Percentiles rank a stretch among this genome's conserved stretches.
Evolutionary conservation across 2,113 vertebrate genomes (phyloP).

Genomic region (Tragelaphus buxtoni): DNA sequence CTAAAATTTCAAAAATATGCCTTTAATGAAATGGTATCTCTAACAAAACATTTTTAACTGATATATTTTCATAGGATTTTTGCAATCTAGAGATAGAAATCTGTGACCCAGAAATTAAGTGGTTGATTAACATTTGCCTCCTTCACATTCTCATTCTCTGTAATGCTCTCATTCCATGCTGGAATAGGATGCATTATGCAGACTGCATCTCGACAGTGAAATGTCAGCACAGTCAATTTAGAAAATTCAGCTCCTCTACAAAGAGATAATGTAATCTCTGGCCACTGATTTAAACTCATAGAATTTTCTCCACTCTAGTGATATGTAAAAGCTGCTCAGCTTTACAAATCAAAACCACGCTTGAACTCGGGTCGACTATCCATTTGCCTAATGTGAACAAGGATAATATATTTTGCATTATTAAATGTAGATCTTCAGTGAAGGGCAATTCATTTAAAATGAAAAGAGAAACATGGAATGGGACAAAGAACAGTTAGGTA

Average conservation of each 20-base stretch:
- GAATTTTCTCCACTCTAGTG: constrained; percentile 14
- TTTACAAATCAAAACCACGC: not conserved
- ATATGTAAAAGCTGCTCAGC: constrained; percentile 6
- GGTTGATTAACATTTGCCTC: constrained; percentile 17
- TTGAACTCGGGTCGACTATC: constrained; percentile 1
- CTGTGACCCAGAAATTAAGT: constrained; percentile 37
- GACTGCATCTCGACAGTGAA: not conserved
- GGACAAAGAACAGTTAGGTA: constrained; percentile 62
- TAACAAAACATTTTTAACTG: constrained; percentile 17
- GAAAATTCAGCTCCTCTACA: constrained; percentile 9
- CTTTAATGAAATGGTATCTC: not conserved
- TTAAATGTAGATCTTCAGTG: constrained; percentile 25
- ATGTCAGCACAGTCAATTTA: not conserved
- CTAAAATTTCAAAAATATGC: constrained; percentile 24
- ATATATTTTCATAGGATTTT: not conserved
- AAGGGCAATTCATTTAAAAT: constrained; percentile 31
- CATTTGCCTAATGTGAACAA: constrained; percentile 26
- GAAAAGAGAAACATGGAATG: constrained; percentile 56
- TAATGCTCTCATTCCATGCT: not conserved
- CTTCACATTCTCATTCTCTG: not conserved
- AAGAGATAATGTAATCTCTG: constrained; percentile 51
- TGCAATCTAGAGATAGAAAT: not conserved
- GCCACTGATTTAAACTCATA: not conserved
- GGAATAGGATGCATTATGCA: not conserved
- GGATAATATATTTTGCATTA: constrained; percentile 34